Conservation (phyloP, 2,888 invertebrate genomes). For the Dasypogon diadema region DNA sequence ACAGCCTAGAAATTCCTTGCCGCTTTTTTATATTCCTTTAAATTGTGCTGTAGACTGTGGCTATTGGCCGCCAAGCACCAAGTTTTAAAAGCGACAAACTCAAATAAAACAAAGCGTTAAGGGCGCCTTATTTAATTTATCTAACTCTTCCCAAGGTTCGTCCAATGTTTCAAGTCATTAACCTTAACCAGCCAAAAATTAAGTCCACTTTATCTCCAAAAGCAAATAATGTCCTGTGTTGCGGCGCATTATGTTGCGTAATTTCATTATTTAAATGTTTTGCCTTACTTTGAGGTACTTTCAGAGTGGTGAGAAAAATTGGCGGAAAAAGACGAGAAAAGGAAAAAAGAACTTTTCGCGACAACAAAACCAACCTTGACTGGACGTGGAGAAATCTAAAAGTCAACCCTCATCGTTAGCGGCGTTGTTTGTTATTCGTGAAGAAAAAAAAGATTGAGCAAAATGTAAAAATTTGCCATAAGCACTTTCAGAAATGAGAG, state of each 20-base stretch:
- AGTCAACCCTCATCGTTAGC: slow-evolving; percentile 39
- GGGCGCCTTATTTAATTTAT: neutral
- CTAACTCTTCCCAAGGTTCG: neutral
- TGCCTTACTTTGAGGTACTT: neutral
- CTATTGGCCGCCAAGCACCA: too few relatives aligned
- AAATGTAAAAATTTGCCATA: slow-evolving; percentile 48
- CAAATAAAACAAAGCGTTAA: slow-evolving; percentile 23
- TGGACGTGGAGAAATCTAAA: slow-evolving; percentile 7
- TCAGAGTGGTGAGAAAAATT: neutral
- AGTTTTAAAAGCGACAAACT: slow-evolving; percentile 20
- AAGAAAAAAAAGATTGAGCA: slow-evolving; percentile 40
- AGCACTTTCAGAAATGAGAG: neutral
- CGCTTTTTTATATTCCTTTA: too few relatives aligned
- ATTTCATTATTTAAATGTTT: slow-evolving; percentile 47
- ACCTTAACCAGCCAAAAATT: neutral
- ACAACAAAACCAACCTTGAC: slow-evolving; percentile 25
- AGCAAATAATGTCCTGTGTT: slow-evolving; percentile 29
- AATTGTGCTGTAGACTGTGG: too few relatives aligned
- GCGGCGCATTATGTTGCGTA: slow-evolving; percentile 45
- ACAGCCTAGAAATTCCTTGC: too few relatives aligned
- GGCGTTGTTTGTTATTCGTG: slow-evolving; percentile 36
- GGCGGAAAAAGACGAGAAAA: neutral
- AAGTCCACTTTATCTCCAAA: neutral
- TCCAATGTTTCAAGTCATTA: slow-evolving; percentile 33
- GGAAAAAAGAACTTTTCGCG: neutral